Evolutionary conservation across 2,113 vertebrate species (phyloP).

Genomic region (Romanogobio albipinnatus): DNA sequence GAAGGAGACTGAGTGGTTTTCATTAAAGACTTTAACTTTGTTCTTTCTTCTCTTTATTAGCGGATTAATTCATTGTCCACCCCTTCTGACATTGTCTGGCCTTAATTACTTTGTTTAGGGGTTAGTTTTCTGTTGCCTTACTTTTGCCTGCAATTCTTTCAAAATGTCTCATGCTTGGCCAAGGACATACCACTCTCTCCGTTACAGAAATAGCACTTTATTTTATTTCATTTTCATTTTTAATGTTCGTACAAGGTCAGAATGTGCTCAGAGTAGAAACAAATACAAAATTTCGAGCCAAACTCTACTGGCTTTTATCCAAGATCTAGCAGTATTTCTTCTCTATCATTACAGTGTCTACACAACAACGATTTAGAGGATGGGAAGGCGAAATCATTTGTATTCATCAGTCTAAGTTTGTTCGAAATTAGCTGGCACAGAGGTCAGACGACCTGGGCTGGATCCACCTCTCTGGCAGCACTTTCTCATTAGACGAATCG

Average conservation of each 20-base stretch:
- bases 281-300: neutral
- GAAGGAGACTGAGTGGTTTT: conserved; percentile 71
- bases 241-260: conserved; percentile 26
- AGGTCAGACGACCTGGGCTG: conserved; percentile 10
- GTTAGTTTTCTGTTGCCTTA: conserved; percentile 32
- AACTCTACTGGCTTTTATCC: neutral
- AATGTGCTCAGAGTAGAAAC: neutral
- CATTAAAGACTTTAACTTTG: conserved; percentile 66
- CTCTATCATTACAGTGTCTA: neutral
- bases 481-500: conserved; percentile 32
- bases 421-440: conserved; percentile 30
- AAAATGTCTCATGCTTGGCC: conserved; percentile 7
- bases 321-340: conserved; percentile 20
- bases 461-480: conserved; percentile 16
- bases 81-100: conserved; percentile 19
- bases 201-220: neutral
- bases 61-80: conserved; percentile 49
- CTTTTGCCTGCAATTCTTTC: conserved; percentile 24
- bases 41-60: conserved; percentile 62
- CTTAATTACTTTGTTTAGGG: conserved; percentile 43
- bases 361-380: conserved; percentile 3
- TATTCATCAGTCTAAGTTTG: conserved; percentile 37
- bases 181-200: neutral
- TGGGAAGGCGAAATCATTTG: conserved; percentile 13
- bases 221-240: conserved; percentile 32